Evolutionary conservation across 2,888 invertebrate species (phyloP).

Genomic region (Camponotus fellah): DNA sequence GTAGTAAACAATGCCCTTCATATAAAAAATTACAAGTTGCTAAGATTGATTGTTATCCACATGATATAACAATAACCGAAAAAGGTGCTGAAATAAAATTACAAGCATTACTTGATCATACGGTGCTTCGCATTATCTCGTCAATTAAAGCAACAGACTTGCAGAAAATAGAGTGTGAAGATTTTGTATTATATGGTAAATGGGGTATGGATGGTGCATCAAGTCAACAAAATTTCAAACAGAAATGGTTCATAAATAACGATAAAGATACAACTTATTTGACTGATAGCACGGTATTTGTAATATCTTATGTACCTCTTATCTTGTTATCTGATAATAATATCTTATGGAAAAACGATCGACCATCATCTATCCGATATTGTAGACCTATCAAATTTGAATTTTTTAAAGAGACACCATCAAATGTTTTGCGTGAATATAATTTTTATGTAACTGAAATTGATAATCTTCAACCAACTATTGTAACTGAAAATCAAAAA

Average conservation of each 20-base stretch:
- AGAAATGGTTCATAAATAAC: constrained; percentile 40
- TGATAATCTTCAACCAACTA: constrained; percentile 26
- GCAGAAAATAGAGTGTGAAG: constrained; percentile 52
- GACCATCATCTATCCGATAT: constrained; percentile 37
- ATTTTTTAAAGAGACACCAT: constrained; percentile 47
- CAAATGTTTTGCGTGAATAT: constrained; percentile 12
- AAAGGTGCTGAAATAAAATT: neutral
- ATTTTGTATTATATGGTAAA: constrained; percentile 34
- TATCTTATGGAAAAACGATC: constrained; percentile 47
- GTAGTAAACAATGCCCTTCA: neutral
- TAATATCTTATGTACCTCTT: constrained; percentile 30
- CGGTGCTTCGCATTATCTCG: neutral
- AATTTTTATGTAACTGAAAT: constrained; percentile 38
- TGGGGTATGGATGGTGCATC: constrained; percentile 39
- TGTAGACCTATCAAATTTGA: constrained; percentile 51
- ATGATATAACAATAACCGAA: constrained; percentile 8
- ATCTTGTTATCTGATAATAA: constrained; percentile 3
- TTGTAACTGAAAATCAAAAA: neutral
- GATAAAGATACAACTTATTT: neutral
- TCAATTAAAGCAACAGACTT: constrained; percentile 48
- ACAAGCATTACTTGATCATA: constrained; percentile 14
- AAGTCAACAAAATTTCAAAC: constrained; percentile 42
- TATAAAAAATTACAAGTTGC: neutral
- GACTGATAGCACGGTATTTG: constrained; percentile 17
- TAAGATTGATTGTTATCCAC: constrained; percentile 10